A percentile compares a stretch with the other conserved stretches of the same genome.
These are phyloP conservation scores for Pachyrhynchus sulphureomaculatus DNA, from an alignment of 1,140 invertebrate genomes.

Conservation along the genomic window DNA sequence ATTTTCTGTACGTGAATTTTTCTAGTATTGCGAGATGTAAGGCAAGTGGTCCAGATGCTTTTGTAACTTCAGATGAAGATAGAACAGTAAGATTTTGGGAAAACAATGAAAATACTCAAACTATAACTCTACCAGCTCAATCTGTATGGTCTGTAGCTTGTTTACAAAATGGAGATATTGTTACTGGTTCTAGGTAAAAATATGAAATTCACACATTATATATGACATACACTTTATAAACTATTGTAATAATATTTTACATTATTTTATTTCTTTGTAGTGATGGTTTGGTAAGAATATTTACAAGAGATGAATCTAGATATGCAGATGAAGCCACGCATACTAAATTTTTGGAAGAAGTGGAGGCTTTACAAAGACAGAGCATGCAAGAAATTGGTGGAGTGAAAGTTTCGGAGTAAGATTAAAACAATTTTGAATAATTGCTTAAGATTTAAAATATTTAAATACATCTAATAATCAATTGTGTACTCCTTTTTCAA, in stretches of 20 bases:
- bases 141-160: constrained; percentile 87
- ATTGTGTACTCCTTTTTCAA: too few relatives aligned
- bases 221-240: not conserved
- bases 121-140: constrained; percentile 77
- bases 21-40: constrained; percentile 64
- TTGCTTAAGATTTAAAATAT: not conserved
- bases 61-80: constrained; percentile 85
- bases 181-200: constrained; percentile 74
- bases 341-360: constrained; percentile 71
- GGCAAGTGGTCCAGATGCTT: constrained; percentile 57
- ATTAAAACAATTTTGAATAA: not conserved
- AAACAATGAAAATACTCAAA: constrained; percentile 63
- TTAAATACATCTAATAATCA: too few relatives aligned
- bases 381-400: constrained; percentile 71
- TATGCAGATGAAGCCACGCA: constrained; percentile 64
- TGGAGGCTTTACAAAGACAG: constrained; percentile 62
- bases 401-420: constrained; percentile 77
- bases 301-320: constrained; percentile 68
- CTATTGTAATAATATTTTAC: not conserved
- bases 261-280: constrained; percentile 53
- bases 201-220: too few relatives aligned
- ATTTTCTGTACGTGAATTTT: too few relatives aligned
- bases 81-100: constrained; percentile 84
- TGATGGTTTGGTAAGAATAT: constrained; percentile 84
- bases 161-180: constrained; percentile 84